A percentile compares a stretch with the other conserved stretches of the same genome.
Conservation (phyloP, 2,888 invertebrate genomes). For the Calliphora vomitoria region DNA sequence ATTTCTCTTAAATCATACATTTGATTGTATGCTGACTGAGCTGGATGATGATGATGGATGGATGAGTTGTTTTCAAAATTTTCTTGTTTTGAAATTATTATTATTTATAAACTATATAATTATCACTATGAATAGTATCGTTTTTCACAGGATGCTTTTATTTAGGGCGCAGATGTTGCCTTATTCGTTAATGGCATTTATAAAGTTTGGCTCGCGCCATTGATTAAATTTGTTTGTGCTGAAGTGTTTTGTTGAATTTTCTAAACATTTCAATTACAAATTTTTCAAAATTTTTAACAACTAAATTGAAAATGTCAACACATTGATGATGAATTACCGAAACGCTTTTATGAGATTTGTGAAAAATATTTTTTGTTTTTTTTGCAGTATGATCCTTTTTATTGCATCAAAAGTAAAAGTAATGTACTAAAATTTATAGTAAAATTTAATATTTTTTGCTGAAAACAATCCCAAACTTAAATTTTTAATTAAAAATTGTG, state of each 20-base stretch:
- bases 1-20: slow-evolving; percentile 45
- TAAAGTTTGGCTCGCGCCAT: slow-evolving; percentile 72
- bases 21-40: not conserved
- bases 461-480: no score
- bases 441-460: no score
- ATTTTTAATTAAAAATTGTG: no score
- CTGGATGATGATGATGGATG: slow-evolving; percentile 40
- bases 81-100: slow-evolving; percentile 41
- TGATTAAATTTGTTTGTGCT: slow-evolving; percentile 51
- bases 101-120: slow-evolving; percentile 69
- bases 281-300: not conserved
- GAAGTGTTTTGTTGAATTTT: slow-evolving; percentile 37
- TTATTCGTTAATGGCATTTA: slow-evolving; percentile 33
- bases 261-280: slow-evolving; percentile 31
- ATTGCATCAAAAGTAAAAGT: no score
- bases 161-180: slow-evolving; percentile 64
- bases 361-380: not conserved
- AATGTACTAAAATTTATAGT: no score
- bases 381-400: no score
- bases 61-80: slow-evolving; percentile 56
- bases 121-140: slow-evolving; percentile 71
- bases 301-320: slow-evolving; percentile 66
- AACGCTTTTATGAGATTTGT: not conserved
- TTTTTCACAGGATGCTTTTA: slow-evolving; percentile 71
- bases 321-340: slow-evolving; percentile 60